phyloP scores from a whole-genome alignment of 2,888 invertebrate genomes.

The Morpho helenor region DNA sequence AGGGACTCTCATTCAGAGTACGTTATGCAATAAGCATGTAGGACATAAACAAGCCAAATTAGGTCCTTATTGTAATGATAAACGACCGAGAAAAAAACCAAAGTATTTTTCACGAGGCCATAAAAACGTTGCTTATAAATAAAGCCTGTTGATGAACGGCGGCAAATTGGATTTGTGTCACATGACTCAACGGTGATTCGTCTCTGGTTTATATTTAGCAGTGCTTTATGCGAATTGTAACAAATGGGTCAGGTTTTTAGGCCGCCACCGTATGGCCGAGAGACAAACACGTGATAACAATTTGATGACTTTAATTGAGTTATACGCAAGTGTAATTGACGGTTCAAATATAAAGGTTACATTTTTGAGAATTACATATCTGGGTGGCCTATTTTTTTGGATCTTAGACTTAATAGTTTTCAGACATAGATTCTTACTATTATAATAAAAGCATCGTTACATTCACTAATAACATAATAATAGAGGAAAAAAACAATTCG shows the following conservation, averaged over 20 bases:
- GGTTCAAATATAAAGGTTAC: too few species aligned
- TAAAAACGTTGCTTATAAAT: slow-evolving; percentile 40
- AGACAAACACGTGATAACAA: slow-evolving; percentile 13
- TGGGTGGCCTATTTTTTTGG: too few species aligned
- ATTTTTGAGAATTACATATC: too few species aligned
- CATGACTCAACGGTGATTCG: slow-evolving; percentile 36
- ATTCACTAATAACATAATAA: too few species aligned
- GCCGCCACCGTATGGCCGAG: slow-evolving; percentile 16
- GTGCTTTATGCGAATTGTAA: slow-evolving; percentile 22
- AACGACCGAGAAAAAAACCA: slow-evolving; percentile 39
- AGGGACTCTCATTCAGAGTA: too few species aligned
- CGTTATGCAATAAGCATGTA: neutral
- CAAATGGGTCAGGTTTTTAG: slow-evolving; percentile 31
- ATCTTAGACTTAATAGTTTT: too few species aligned
- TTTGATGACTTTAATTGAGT: slow-evolving; percentile 2
- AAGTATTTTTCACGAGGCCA: slow-evolving; percentile 36
- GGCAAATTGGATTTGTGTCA: slow-evolving; percentile 43
- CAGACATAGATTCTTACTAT: too few species aligned
- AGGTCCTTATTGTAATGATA: slow-evolving; percentile 34
- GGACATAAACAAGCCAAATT: slow-evolving; percentile 19
- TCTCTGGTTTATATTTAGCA: slow-evolving; percentile 30
- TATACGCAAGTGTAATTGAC: neutral
- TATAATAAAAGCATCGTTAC: too few species aligned
- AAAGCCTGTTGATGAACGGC: slow-evolving; percentile 23
- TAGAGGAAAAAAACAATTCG: too few species aligned